These are phyloP conservation scores for Anthoscopus minutus DNA, from an alignment of 2,113 vertebrate species.

Conservation along the genomic window DNA sequence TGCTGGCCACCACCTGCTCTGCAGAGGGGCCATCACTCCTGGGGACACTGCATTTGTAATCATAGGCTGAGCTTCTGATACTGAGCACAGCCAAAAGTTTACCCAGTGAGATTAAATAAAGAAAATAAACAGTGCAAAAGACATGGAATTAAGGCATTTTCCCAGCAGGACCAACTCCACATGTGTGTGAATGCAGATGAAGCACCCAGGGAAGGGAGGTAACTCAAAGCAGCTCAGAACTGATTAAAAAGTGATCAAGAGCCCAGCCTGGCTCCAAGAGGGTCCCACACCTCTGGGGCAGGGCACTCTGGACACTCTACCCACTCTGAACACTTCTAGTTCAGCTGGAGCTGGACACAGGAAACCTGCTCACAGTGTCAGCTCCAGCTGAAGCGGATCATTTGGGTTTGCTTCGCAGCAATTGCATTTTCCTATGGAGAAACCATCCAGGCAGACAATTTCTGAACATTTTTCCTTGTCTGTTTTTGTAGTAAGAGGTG, in stretches of 20 bases:
- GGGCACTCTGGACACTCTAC: too few species aligned
- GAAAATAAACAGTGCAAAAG: background rate
- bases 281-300: accelerated
- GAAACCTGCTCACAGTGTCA: accelerated
- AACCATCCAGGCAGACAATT: background rate
- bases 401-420: background rate
- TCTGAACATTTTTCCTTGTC: background rate
- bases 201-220: background rate
- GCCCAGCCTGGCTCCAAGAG: accelerated
- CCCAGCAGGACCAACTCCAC: accelerated
- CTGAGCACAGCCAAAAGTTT: background rate
- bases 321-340: background rate
- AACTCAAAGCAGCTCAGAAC: background rate
- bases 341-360: background rate
- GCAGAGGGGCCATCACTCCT: background rate
- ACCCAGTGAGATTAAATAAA: background rate
- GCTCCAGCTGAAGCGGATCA: background rate
- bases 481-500: background rate
- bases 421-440: background rate
- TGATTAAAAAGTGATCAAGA: background rate
- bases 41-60: accelerated
- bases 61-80: background rate
- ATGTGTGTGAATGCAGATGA: accelerated
- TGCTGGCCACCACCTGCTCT: background rate
- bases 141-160: accelerated